These are phyloP conservation scores for Pterois miles DNA, from an alignment of 2,797 vertebrate genomes.

Conservation along the genomic window DNA sequence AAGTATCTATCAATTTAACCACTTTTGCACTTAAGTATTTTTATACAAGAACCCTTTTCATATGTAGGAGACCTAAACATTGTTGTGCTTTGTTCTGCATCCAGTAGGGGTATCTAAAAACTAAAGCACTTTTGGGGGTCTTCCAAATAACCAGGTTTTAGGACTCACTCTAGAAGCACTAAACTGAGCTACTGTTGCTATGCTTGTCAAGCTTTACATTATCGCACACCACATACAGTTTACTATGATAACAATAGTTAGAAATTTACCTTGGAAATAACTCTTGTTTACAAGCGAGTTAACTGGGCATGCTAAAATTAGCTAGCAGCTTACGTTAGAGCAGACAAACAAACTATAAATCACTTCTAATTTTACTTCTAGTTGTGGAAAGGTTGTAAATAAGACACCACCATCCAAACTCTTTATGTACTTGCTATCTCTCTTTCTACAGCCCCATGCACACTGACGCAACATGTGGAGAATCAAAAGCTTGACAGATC, in stretches of 20 bases:
- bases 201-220: not conserved
- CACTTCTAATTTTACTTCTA: not conserved
- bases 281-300: not conserved
- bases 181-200: not conserved
- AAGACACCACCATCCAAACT: not conserved
- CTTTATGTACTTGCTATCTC: not conserved
- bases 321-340: not conserved
- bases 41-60: too few relatives aligned
- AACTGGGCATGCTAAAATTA: not conserved
- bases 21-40: too few relatives aligned
- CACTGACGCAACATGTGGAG: not conserved
- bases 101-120: too few relatives aligned
- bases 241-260: not conserved
- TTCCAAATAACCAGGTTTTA: too few relatives aligned
- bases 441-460: not conserved
- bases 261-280: not conserved
- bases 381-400: constrained; percentile 1
- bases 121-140: too few relatives aligned
- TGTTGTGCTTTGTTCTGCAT: too few relatives aligned
- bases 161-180: too few relatives aligned
- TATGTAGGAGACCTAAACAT: too few relatives aligned
- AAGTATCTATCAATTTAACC: too few relatives aligned
- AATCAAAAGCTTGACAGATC: not conserved
- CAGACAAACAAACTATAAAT: not conserved
- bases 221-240: not conserved